A percentile compares a stretch with the other conserved stretches of the same genome.
Conservation (phyloP, 2,888 invertebrate species). For the Parnassius orleans region DNA sequence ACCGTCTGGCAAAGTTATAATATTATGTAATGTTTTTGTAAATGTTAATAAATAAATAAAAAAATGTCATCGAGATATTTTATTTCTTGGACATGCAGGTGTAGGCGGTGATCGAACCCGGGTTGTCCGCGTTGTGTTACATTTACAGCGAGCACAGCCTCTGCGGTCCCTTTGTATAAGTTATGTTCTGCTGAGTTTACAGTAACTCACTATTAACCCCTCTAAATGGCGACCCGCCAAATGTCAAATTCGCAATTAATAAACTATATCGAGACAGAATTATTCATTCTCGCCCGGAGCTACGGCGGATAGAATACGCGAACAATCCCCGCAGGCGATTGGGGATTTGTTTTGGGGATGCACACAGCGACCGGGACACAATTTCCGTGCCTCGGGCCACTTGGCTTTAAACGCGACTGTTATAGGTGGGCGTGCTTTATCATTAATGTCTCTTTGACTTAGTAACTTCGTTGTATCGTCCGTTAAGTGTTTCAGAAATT, state of each 20-base stretch:
- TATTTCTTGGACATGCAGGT: too few relatives aligned
- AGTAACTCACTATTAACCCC: constrained; percentile 1
- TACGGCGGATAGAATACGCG: constrained; percentile 29
- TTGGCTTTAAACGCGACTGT: constrained; percentile 32
- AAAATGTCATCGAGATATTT: too few relatives aligned
- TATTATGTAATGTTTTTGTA: too few relatives aligned
- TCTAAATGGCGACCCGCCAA: constrained; percentile 29
- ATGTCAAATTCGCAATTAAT: constrained; percentile 53
- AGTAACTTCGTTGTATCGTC: constrained; percentile 32
- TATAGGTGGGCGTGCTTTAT: constrained; percentile 35
- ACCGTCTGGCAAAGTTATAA: too few relatives aligned
- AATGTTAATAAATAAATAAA: too few relatives aligned
- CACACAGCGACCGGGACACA: constrained; percentile 48
- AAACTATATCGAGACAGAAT: constrained; percentile 57
- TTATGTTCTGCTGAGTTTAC: not conserved
- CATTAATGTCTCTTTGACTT: constrained; percentile 36
- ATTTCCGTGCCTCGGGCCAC: constrained; percentile 70
- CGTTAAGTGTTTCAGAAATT: too few relatives aligned
- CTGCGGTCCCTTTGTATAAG: not conserved
- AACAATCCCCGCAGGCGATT: constrained; percentile 29
- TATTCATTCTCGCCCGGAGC: constrained; percentile 51
- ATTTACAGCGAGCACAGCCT: too few relatives aligned
- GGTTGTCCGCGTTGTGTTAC: too few relatives aligned
- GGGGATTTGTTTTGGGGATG: constrained; percentile 38
- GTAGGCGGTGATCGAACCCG: too few relatives aligned